Base-by-base conservation (phyloP, 2,888 invertebrate genomes). In the Chrysina gloriosa region DNA sequence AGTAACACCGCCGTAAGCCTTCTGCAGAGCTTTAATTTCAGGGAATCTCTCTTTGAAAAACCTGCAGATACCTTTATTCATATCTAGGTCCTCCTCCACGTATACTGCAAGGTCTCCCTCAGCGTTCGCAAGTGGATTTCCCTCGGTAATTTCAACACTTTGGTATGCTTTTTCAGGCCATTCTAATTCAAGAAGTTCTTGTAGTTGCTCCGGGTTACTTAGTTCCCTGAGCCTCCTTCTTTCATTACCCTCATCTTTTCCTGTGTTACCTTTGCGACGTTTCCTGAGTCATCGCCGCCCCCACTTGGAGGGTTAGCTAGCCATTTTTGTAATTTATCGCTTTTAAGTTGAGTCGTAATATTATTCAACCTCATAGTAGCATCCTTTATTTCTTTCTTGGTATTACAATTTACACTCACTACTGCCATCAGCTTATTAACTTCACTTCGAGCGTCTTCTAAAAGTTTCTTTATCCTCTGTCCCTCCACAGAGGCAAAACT, bases 21-120 rank as follows among this genome's bases (percentile, higher is more conserved):
- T 0, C 83, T 93, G 48, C 93, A 94, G 80, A 94, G 94, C 1
- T 89, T 95, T 7, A 96, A 96, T 83, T 95, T 93, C 0, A 86
- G 96, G n/a, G 88, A 96, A 76, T 96, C 96, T 79, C 85, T 96
- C n/a, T 96, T 96, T 79, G 93, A 93, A 0, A 93, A 96, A 82
- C 80, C 96, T 21, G 87, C 88, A 69, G 88, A 34, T 34, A 3
- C 34, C 34, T 3, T 34, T 34, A 2, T 34, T 34, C 34, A 34
- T 34, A 1, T 34, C 34, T 2, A 3, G 34, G 4, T 34, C 34
- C 1, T 3, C 34, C 4, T 34, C 34, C 2, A 34, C 34, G 11
- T 34, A 34, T 1, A 34, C 4, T 34, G 34, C 34, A 7, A 34
- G 34, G 34, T 34, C 34, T 34, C 34, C 34, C 11, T 34, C 34